Percentiles rank a stretch among this genome's conserved stretches.
phyloP scores from a whole-genome alignment of 2,888 invertebrate species.

The Panzeria rudis region DNA sequence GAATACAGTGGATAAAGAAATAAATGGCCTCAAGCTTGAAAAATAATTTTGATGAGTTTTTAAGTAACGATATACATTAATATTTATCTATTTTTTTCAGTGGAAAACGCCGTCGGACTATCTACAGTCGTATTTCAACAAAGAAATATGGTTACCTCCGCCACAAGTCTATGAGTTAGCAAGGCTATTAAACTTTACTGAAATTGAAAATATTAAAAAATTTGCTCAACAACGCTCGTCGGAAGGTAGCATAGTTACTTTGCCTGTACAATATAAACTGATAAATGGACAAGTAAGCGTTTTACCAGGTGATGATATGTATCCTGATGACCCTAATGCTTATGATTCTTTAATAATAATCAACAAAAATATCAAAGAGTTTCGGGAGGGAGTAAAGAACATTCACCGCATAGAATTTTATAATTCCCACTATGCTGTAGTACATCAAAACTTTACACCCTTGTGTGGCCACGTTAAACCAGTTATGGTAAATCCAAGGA shows the following conservation, averaged over 20 bases:
- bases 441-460: slow-evolving; percentile 75
- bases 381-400: slow-evolving; percentile 78
- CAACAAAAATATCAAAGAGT: slow-evolving; percentile 78
- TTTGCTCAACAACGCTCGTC: slow-evolving; percentile 86
- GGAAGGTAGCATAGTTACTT: slow-evolving; percentile 85
- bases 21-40: no score
- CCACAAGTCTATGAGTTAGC: slow-evolving; percentile 92
- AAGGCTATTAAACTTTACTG: slow-evolving; percentile 85
- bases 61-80: background rate
- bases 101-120: slow-evolving; percentile 87
- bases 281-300: slow-evolving; percentile 86
- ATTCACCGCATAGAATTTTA: slow-evolving; percentile 79
- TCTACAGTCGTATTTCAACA: slow-evolving; percentile 74
- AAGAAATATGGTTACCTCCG: slow-evolving; percentile 85
- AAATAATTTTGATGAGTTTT: no score
- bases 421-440: slow-evolving; percentile 70
- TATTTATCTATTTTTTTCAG: slow-evolving; percentile 83
- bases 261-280: slow-evolving; percentile 85
- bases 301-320: slow-evolving; percentile 86
- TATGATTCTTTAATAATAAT: slow-evolving; percentile 75
- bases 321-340: slow-evolving; percentile 82
- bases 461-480: slow-evolving; percentile 77
- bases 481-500: slow-evolving; percentile 87
- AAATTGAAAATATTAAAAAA: slow-evolving; percentile 85
- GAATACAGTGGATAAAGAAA: no score